Conservation (phyloP, 2,797 vertebrate species). For the Poecile montanus region DNA sequence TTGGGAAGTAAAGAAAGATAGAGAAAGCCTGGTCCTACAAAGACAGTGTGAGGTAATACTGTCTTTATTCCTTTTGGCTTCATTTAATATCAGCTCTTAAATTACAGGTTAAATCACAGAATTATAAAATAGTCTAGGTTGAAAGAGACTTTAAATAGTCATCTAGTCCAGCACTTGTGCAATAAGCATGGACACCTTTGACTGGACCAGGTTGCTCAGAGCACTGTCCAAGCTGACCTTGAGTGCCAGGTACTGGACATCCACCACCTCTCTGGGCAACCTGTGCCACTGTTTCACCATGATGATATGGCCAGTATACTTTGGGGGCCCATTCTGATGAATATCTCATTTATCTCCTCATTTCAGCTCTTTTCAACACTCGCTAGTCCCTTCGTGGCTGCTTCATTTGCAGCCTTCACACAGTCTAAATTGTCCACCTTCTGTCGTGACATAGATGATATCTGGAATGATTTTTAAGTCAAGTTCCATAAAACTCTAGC, state of each 20-base stretch:
- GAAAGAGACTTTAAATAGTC: neutral
- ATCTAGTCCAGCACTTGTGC: neutral
- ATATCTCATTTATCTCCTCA: neutral
- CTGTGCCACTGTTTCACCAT: neutral
- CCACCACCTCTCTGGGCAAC: neutral
- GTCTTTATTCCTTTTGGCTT: neutral
- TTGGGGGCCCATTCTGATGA: neutral
- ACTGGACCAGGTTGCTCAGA: neutral
- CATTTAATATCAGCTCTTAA: neutral
- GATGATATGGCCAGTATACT: neutral
- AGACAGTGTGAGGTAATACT: neutral
- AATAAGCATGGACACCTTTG: neutral
- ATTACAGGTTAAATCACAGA: neutral
- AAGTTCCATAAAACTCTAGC: neutral
- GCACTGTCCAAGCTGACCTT: neutral
- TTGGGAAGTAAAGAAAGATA: neutral
- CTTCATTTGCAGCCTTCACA: neutral
- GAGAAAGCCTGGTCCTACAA: neutral
- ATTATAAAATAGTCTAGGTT: neutral
- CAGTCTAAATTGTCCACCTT: neutral
- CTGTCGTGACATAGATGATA: neutral
- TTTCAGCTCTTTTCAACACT: neutral
- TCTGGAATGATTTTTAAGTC: neutral
- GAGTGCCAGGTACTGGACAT: fast-evolving
- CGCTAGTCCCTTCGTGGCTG: neutral